phyloP scores from a whole-genome alignment of 2,888 invertebrate species.

The Trachelus stipa region DNA sequence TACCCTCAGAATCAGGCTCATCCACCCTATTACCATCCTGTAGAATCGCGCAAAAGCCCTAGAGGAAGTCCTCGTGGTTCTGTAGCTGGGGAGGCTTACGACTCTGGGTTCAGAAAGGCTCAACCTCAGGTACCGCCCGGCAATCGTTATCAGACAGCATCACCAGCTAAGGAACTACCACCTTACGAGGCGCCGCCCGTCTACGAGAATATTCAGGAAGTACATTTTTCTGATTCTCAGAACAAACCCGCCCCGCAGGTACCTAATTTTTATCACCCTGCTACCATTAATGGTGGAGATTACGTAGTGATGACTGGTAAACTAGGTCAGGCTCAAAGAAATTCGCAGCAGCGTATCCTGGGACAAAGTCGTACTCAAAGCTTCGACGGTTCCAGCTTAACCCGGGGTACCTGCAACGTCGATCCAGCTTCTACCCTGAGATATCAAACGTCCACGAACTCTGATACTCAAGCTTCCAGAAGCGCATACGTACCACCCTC shows the following conservation, averaged over 20 bases:
- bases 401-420: conserved; percentile 27
- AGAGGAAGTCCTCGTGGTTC: conserved; percentile 61
- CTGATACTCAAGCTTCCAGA: conserved; percentile 55
- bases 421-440: conserved; percentile 39
- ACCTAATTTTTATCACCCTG: conserved; percentile 66
- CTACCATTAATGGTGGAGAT: conserved; percentile 79
- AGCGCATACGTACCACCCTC: conserved; percentile 62
- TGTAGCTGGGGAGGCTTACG: conserved; percentile 59
- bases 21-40: conserved; percentile 75
- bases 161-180: conserved; percentile 70
- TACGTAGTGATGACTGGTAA: conserved; percentile 89
- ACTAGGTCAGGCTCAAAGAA: conserved; percentile 48
- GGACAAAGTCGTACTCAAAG: conserved; percentile 49
- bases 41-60: conserved; percentile 66
- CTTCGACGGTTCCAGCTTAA: conserved; percentile 52
- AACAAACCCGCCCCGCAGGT: conserved; percentile 68
- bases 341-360: conserved; percentile 27
- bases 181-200: conserved; percentile 71
- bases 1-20: conserved; percentile 73
- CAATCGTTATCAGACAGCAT: conserved; percentile 70
- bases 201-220: conserved; percentile 75
- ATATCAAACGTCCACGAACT: conserved; percentile 39
- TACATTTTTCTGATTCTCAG: conserved; percentile 56
- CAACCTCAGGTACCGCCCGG: conserved; percentile 84
- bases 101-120: conserved; percentile 76